Percentiles rank a stretch among this genome's conserved stretches.
These are phyloP conservation scores for Drosophila sordidula DNA, from an alignment of 2,888 invertebrate species.

Conservation along the genomic window DNA sequence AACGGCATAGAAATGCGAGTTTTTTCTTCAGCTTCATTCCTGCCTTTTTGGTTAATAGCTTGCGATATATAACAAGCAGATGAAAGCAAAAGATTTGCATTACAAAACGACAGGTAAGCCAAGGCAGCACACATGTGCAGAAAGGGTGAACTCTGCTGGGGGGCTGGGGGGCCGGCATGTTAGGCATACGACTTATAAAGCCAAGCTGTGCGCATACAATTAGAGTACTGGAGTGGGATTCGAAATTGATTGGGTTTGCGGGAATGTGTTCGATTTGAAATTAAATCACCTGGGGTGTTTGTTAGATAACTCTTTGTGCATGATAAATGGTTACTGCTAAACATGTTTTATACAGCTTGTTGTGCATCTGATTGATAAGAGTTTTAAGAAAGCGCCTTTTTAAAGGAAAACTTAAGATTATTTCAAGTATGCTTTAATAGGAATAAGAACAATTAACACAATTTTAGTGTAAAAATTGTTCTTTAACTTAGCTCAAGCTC, in stretches of 20 bases:
- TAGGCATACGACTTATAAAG: constrained; percentile 49
- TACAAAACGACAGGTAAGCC: constrained; percentile 77
- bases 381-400: constrained; percentile 4
- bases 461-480: no score
- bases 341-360: constrained; percentile 1
- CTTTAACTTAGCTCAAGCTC: no score
- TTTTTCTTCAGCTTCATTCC: constrained; percentile 11
- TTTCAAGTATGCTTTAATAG: no score
- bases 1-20: constrained; percentile 66
- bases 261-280: constrained; percentile 51
- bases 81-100: constrained; percentile 79
- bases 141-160: constrained; percentile 42
- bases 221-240: constrained; percentile 20
- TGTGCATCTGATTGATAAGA: constrained; percentile 6
- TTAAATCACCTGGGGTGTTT: constrained; percentile 41
- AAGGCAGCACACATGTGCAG: constrained; percentile 30
- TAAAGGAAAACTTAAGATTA: not conserved
- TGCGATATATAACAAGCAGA: constrained; percentile 80
- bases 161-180: not conserved
- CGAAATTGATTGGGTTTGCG: constrained; percentile 63
- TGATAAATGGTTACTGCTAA: constrained; percentile 24
- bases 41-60: constrained; percentile 69
- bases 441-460: no score
- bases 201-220: constrained; percentile 49
- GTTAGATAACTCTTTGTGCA: constrained; percentile 34